phyloP scores from a whole-genome alignment of 2,113 vertebrate genomes.

The Urocolius indicus region DNA sequence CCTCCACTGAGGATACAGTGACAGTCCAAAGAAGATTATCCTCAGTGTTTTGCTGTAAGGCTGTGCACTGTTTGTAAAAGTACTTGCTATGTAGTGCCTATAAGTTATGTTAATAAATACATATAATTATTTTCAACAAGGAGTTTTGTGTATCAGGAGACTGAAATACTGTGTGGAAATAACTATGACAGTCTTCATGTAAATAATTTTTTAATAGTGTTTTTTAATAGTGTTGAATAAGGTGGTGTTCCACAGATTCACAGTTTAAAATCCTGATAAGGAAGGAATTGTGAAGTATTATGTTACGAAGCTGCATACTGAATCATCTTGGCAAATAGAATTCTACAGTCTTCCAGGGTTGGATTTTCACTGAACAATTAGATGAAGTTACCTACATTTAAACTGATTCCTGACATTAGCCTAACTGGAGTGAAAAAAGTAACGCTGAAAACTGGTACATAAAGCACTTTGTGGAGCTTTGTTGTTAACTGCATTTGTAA shows the following conservation, averaged over 20 bases:
- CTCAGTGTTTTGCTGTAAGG: not conserved
- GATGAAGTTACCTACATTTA: not conserved
- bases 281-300: constrained; percentile 25
- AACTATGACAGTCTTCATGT: not conserved
- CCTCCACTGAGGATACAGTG: not conserved
- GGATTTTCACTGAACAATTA: not conserved
- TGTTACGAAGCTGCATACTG: not conserved
- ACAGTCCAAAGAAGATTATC: not conserved
- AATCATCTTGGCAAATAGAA: not conserved
- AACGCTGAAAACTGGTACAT: not conserved
- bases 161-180: not conserved
- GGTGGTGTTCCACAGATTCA: not conserved
- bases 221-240: not conserved
- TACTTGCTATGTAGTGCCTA: not conserved
- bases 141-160: not conserved
- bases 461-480: not conserved
- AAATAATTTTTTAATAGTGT: constrained; percentile 33
- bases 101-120: not conserved
- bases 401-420: not conserved
- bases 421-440: not conserved
- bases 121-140: not conserved
- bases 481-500: not conserved
- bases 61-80: not conserved
- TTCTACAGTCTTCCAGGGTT: not conserved
- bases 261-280: constrained; percentile 40